A percentile compares a stretch with the other conserved stretches of the same genome.
These are phyloP conservation scores for Paedocypris micromegethes DNA, from an alignment of 2,797 vertebrate genomes.

Conservation along the genomic window DNA sequence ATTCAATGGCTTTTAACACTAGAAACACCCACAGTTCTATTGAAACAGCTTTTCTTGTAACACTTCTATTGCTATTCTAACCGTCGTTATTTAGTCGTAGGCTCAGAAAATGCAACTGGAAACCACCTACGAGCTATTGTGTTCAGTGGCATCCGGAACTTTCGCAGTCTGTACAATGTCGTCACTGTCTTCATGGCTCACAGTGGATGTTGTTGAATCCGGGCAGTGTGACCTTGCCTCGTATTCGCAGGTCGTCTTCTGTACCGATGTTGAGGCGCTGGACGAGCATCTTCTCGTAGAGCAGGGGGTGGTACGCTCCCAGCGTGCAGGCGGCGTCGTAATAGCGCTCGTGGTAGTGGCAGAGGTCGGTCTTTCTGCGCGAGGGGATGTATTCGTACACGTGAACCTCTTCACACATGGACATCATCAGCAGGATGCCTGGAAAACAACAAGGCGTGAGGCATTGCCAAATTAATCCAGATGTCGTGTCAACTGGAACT, in stretches of 20 bases:
- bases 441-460: constrained; percentile 34
- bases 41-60: constrained; percentile 30
- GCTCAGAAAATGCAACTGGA: constrained; percentile 69
- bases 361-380: constrained; percentile 87
- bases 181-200: constrained; percentile 56
- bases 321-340: constrained; percentile 91
- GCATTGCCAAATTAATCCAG: background rate
- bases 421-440: constrained; percentile 98
- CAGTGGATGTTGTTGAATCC: constrained; percentile 83
- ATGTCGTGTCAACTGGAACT: no score
- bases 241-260: constrained; percentile 76
- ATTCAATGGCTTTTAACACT: constrained; percentile 39
- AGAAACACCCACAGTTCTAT: constrained; percentile 33
- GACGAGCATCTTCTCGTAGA: constrained; percentile 93
- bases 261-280: constrained; percentile 85
- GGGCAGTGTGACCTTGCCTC: constrained; percentile 86
- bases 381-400: constrained; percentile 97
- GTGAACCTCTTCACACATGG: constrained; percentile 84
- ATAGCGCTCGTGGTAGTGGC: constrained; percentile 96
- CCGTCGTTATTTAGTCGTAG: constrained; percentile 60
- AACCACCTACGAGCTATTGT: background rate
- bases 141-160: no score
- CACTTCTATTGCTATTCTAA: constrained; percentile 64
- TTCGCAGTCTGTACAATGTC: constrained; percentile 8
- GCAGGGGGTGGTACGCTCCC: constrained; percentile 92